Base-by-base conservation (phyloP, 2,113 vertebrate genomes). In the Porphyrio hochstetteri region DNA sequence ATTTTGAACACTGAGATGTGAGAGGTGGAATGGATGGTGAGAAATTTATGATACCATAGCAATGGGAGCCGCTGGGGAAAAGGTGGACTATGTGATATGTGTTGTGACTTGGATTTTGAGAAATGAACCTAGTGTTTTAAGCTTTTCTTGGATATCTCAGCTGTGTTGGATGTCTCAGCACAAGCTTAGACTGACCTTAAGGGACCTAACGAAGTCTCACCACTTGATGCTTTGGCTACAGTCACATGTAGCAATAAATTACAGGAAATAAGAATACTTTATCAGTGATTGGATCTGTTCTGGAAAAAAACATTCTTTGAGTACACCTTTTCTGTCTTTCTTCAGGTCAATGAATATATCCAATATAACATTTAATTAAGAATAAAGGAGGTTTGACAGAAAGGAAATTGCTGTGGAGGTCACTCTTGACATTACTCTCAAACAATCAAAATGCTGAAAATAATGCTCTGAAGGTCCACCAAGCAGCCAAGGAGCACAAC, bases 241-340 rank as follows among this genome's bases (percentile, higher is more conserved):
- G 68, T 42, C 38, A 60, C 28, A 60, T 3, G 8, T 61, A 88
- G 18, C 80, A 91, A 65, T 93, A 89, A 95, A 93, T 85, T 94
- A 75, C 56, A 95, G 56, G 86, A 95, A 84, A 97, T 96, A 92
- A 92, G 46, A 86, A 82, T 79, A 90, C 13, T 11, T 95, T 91
- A 93, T 85, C 78, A 46, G 42, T 42, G 46, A 63, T 2, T 24
- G 29, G 11, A 95, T 80, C 89, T 83, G 35, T 79, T 90, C 72
- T 50, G 64, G 13, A 9, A 42, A 92, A 92, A 97, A 79, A 16
- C 9, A 10, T 50, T 95, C 19, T 38, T 42, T 75, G 61, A 83
- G 94, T 64, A 60, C 8, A 10, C 7, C 2, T 55, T 44, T 74
- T 69, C 46, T 42, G 4, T 2, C 5, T 46, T 79, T 81, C 23